A percentile compares a stretch with the other conserved stretches of the same genome.
These are phyloP conservation scores for Carabus problematicus DNA, from an alignment of 2,888 invertebrate genomes.

Conservation along the genomic window DNA sequence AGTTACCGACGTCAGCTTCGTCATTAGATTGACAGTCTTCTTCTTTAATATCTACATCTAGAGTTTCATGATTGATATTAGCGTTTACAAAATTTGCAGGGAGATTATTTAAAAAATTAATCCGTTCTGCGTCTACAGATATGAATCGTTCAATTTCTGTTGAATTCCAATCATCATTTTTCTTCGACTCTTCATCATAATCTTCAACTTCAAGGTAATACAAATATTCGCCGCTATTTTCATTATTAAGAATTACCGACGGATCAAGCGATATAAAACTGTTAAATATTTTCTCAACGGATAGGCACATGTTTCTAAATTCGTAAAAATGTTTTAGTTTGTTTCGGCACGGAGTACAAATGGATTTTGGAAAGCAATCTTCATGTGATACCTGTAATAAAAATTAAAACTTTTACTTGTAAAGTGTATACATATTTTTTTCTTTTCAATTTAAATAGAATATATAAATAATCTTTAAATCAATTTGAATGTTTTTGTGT, in stretches of 20 bases:
- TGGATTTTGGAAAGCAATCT: conserved; percentile 25
- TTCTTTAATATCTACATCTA: too few relatives aligned
- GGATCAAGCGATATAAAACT: neutral
- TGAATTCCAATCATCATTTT: conserved; percentile 4
- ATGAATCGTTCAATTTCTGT: conserved; percentile 15
- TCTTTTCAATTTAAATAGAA: neutral
- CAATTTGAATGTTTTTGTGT: neutral
- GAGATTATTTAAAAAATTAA: neutral
- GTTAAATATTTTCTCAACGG: conserved; percentile 3
- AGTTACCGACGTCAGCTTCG: too few relatives aligned
- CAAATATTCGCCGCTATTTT: conserved; percentile 12
- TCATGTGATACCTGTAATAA: neutral
- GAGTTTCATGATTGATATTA: too few relatives aligned
- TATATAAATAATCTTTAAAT: neutral
- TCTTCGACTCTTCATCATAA: neutral
- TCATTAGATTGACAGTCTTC: too few relatives aligned
- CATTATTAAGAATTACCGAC: neutral
- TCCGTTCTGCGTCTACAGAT: too few relatives aligned
- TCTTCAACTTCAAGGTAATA: conserved; percentile 27
- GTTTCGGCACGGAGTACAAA: conserved; percentile 21
- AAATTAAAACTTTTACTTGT: neutral
- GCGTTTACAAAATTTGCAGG: too few relatives aligned
- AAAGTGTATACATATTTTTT: conserved; percentile 10
- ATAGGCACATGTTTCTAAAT: conserved; percentile 22
- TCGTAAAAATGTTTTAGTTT: conserved; percentile 22